phyloP scores from a whole-genome alignment of 2,113 vertebrate genomes.

The Australoheros scitulus region DNA sequence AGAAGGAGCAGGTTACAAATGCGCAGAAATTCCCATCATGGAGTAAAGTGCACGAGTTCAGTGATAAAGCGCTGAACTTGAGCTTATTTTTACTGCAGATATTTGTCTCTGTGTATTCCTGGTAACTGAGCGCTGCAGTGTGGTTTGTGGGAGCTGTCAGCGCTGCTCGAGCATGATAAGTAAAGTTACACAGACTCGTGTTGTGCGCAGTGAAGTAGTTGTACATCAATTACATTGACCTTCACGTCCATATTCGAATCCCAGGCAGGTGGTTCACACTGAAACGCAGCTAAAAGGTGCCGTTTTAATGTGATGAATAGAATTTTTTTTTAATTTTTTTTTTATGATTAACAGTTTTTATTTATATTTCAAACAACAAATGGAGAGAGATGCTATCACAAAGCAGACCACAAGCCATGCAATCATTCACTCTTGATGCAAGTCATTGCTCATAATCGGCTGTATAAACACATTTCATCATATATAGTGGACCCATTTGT shows the following conservation, averaged over 20 bases:
- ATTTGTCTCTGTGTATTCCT: slow-evolving; percentile 28
- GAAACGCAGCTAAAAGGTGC: not conserved
- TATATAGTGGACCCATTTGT: no score
- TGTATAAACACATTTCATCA: no score
- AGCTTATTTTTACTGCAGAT: slow-evolving; percentile 23
- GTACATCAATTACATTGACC: slow-evolving; percentile 38
- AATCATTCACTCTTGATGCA: no score
- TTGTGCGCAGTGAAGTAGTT: slow-evolving; percentile 36
- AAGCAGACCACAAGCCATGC: no score
- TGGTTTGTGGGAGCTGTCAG: slow-evolving; percentile 36
- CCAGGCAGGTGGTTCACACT: slow-evolving; percentile 4
- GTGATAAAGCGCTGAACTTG: slow-evolving; percentile 1
- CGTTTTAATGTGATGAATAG: not conserved
- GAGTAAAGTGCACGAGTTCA: not conserved
- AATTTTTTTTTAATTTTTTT: no score
- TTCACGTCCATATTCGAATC: slow-evolving; percentile 23
- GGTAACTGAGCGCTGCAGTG: slow-evolving; percentile 2
- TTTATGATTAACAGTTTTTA: no score
- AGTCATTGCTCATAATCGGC: no score
- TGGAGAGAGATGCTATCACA: no score
- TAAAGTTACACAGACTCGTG: slow-evolving; percentile 34
- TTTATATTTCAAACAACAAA: no score
- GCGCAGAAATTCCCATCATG: not conserved
- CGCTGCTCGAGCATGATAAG: slow-evolving; percentile 54
- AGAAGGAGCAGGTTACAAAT: not conserved